A percentile compares a stretch with the other conserved stretches of the same genome.
Evolutionary conservation across 2,888 invertebrate genomes (phyloP).

Genomic region (Lysandra coridon): DNA sequence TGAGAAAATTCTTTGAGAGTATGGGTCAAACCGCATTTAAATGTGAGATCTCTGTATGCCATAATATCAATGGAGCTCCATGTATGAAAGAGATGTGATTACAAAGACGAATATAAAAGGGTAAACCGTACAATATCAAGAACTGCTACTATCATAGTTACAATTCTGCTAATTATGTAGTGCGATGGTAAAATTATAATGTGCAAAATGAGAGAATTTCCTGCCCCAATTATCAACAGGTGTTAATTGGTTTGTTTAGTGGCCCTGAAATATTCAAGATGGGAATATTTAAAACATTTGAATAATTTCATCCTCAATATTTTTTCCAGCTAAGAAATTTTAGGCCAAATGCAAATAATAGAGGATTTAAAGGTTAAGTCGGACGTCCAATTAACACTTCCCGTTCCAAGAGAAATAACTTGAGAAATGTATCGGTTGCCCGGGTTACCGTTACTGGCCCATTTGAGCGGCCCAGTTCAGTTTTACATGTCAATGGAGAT

Average conservation of each 20-base stretch:
- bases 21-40: slow-evolving; percentile 20
- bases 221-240: no score
- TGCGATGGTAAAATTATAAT: no score
- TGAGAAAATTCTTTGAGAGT: slow-evolving; percentile 22
- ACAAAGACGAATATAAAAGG: background rate
- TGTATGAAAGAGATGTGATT: background rate
- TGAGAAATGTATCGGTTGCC: slow-evolving; percentile 42
- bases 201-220: no score
- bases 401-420: slow-evolving; percentile 36
- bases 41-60: background rate
- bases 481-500: slow-evolving; percentile 64
- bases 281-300: background rate
- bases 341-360: slow-evolving; percentile 30
- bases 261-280: background rate
- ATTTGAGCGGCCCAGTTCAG: slow-evolving; percentile 61
- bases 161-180: no score
- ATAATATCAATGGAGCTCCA: background rate
- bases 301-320: background rate
- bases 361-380: slow-evolving; percentile 35
- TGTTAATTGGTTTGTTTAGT: background rate
- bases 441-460: slow-evolving; percentile 62
- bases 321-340: background rate
- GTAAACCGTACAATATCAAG: no score
- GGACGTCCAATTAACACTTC: slow-evolving; percentile 41
- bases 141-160: no score